phyloP scores from a whole-genome alignment of 2,888 invertebrate species.

The Gymnosoma rotundatum region DNA sequence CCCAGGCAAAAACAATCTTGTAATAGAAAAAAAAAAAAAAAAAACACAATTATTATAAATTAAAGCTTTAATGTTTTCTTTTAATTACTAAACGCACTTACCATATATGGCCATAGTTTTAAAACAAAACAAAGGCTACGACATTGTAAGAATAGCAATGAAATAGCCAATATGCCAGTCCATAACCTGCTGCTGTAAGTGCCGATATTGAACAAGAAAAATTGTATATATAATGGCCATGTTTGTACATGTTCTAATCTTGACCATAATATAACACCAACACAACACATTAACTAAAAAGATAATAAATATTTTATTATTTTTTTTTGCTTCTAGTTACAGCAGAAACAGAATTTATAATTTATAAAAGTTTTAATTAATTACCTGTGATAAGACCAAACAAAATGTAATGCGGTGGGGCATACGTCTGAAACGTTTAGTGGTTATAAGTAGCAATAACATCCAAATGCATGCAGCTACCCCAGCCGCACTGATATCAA shows the following conservation, averaged over 20 bases:
- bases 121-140: constrained; percentile 92
- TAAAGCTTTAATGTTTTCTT: constrained; percentile 2
- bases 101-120: constrained; percentile 88
- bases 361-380: background rate
- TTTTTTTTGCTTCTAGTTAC: background rate
- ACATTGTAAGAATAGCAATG: constrained; percentile 91
- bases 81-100: constrained; percentile 72
- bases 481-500: constrained; percentile 92
- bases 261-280: constrained; percentile 90
- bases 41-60: constrained; percentile 12
- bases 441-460: constrained; percentile 87
- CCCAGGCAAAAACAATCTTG: constrained; percentile 85
- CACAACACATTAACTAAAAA: constrained; percentile 85
- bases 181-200: constrained; percentile 92
- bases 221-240: constrained; percentile 88
- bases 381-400: constrained; percentile 91
- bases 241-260: constrained; percentile 83
- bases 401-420: constrained; percentile 92
- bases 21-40: constrained; percentile 75
- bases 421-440: constrained; percentile 89
- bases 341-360: no score
- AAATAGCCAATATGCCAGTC: constrained; percentile 92
- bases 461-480: constrained; percentile 91
- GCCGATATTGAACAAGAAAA: constrained; percentile 88
- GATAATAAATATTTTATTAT: background rate